Base-by-base conservation (phyloP, 2,888 invertebrate genomes). In the Dynastes tityus region DNA sequence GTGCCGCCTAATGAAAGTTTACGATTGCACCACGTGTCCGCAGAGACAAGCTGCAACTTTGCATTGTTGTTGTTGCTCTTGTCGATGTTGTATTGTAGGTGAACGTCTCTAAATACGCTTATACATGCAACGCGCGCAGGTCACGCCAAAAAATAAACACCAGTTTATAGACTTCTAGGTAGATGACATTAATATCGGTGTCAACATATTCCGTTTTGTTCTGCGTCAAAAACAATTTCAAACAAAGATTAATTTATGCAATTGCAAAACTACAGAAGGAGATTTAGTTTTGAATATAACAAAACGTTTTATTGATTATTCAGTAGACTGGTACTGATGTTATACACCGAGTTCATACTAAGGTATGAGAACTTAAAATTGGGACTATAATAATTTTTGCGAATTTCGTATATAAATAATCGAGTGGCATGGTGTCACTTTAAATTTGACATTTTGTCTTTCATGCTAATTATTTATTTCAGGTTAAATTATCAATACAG, bases 1-100 rank as follows among this genome's bases (percentile, higher is more conserved):
- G 84, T 86, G 87, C 82, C 84, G 84, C 84, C 88, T 88, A 88
- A 88, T 88, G 88, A 88, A 88, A 88, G 84, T 88, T 88, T 88
- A 88, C 87, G 88, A 87, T 84, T 85, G 64, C 81, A 83, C 85
- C 86, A 85, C 86, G 85, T 86, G 85, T 84, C 82, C 83, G 49
- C 22, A 45, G 67, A 76, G 76, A 68, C 68, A 65, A 32, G 76
- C 58, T 67, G 68, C 67, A 67, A 76, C 73, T 65, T 76, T 76
- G 65, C 68, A 76, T 65, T 58, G 68, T 65, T 76, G 68, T 76
- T 67, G 76, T 40, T 40, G 40, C 37, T 55, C 29, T 53, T 71
- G 71, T 55, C 27, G 63, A 27, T 67, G 49, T 45, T 67, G 22
- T 22, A 58, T 71, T 71, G 71, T 71, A 40, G 71, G 71, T 71